Conservation (phyloP, 92 coral and sea anemone species). For the Palythoa caribaeorum region DNA sequence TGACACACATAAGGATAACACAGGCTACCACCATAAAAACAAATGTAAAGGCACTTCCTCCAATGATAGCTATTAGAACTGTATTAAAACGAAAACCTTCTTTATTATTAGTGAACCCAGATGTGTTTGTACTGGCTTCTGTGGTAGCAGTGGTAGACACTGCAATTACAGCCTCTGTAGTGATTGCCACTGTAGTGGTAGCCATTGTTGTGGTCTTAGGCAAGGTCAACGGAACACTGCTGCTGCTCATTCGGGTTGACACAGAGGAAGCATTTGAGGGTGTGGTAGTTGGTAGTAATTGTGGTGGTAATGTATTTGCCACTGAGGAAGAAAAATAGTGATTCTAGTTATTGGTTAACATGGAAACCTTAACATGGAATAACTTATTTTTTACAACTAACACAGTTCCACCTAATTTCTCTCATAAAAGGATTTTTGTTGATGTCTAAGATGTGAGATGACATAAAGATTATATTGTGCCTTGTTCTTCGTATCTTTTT, state of each 20-base stretch:
- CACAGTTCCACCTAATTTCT: too few species aligned
- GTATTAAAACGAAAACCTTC: slow-evolving; percentile 16
- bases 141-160: background rate
- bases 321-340: background rate
- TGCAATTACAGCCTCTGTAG: background rate
- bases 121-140: background rate
- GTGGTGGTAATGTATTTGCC: slow-evolving; percentile 17
- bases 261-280: background rate
- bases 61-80: slow-evolving; percentile 27
- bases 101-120: background rate
- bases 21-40: slow-evolving; percentile 32
- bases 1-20: slow-evolving; percentile 10
- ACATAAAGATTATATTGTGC: too few species aligned
- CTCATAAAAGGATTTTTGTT: too few species aligned
- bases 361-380: background rate
- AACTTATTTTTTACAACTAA: too few species aligned
- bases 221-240: background rate
- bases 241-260: background rate
- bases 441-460: too few species aligned
- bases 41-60: slow-evolving; percentile 24
- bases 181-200: background rate
- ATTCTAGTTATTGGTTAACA: too few species aligned
- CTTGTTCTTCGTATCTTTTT: too few species aligned
- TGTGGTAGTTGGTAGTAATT: background rate
- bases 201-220: background rate